Base-by-base conservation (phyloP, 2,797 vertebrate genomes). In the Botia almorhae region DNA sequence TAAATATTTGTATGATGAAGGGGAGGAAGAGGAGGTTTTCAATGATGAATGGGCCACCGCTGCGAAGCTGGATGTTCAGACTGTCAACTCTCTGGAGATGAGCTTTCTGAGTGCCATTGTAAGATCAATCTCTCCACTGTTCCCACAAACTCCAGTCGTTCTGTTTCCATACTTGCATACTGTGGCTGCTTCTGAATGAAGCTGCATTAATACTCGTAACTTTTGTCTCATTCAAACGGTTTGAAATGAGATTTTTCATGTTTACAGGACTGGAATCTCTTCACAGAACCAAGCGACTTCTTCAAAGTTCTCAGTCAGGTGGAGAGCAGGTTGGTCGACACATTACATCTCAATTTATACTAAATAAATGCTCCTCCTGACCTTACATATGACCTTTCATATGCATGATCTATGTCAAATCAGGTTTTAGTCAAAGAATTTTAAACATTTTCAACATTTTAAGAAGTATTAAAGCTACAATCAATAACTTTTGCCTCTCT, bases 1-100 rank as follows among this genome's bases (percentile, higher is more conserved):
- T 89, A 99, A 99, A 87, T 99, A 99, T 87, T 91, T 99, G 85
- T 99, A 98, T 4, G 98, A 99, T 3, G 98, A 99, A 90, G 98
- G 98, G 0, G 98, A 99, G 72, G 98, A 99, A 43, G 98, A 99
- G 61, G 98, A 99, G 79, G 98, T 99, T 33, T 99, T 99, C 90
- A 99, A 97, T 0, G 98, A 98, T 0, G 98, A 99, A 79, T 99
- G 98, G 98, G 97, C 97, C 73, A 94, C 98, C 8, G 98, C 98
- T 11, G 98, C 98, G 17, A 98, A 97, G 68, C 89, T 98, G 89
- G 96, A 98, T 0, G 96, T 98, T 83, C 95, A 97, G 86, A 96
- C 96, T 7, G 95, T 99, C 80, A 99, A 99, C 87, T 93, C 92
- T 6, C 90, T 99, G 92, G 98, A 99, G 91, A 96, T 98, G 94